A percentile compares a stretch with the other conserved stretches of the same genome.
These are phyloP conservation scores for Ia io DNA, from an alignment of 2,113 vertebrate species.

Conservation along the genomic window DNA sequence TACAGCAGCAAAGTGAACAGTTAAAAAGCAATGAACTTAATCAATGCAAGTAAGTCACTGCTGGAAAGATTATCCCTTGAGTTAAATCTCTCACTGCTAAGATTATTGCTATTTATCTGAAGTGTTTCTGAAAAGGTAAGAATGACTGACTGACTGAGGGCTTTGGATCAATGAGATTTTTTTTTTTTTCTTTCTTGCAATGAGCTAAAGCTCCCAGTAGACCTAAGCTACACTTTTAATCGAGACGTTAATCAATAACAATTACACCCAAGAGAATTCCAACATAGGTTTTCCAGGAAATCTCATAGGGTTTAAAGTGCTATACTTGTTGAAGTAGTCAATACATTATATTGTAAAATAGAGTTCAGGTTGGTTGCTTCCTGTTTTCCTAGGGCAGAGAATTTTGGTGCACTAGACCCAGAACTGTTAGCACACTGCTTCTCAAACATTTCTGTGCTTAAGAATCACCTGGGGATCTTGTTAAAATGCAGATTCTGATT, in stretches of 20 bases:
- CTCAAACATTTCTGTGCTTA: background rate
- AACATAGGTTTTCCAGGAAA: slow-evolving; percentile 66
- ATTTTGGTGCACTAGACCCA: background rate
- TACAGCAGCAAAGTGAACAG: slow-evolving; percentile 71
- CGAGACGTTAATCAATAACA: slow-evolving; percentile 71
- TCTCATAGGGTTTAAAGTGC: slow-evolving; percentile 64
- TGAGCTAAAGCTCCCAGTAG: slow-evolving; percentile 65
- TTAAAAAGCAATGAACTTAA: slow-evolving; percentile 65
- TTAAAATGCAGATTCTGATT: background rate
- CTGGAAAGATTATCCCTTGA: slow-evolving; percentile 67
- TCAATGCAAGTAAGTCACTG: slow-evolving; percentile 69
- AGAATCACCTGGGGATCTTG: background rate
- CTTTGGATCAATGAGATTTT: slow-evolving; percentile 61
- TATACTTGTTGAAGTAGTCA: slow-evolving; percentile 55
- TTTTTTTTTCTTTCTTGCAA: slow-evolving; percentile 22
- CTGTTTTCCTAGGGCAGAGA: slow-evolving; percentile 21
- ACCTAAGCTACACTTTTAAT: slow-evolving; percentile 65
- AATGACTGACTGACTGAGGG: slow-evolving; percentile 48
- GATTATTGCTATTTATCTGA: slow-evolving; percentile 74
- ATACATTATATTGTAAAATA: slow-evolving; percentile 54
- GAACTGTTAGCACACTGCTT: background rate
- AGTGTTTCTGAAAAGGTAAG: slow-evolving; percentile 69
- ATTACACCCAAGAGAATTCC: slow-evolving; percentile 70
- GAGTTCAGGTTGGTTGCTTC: slow-evolving; percentile 42
- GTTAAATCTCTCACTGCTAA: slow-evolving; percentile 70